phyloP scores from a whole-genome alignment of 2,888 invertebrate species.

The Hirtodrosophila alboralis region DNA sequence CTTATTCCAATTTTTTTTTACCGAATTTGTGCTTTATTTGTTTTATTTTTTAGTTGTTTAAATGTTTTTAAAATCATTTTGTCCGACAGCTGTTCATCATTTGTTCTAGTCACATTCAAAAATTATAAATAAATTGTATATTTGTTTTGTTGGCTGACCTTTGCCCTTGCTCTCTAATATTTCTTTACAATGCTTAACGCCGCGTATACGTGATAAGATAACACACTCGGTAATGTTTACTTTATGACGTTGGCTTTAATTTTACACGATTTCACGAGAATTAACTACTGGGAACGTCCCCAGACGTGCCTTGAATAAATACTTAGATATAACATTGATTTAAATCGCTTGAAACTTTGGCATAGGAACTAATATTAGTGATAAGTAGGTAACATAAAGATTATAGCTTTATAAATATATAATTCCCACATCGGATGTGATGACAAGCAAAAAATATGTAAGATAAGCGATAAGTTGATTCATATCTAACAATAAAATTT shows the following conservation, averaged over 20 bases:
- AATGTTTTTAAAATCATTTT: slow-evolving; percentile 11
- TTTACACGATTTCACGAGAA: slow-evolving; percentile 23
- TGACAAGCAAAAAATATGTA: background rate
- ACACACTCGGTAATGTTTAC: slow-evolving; percentile 21
- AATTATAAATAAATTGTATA: slow-evolving; percentile 8
- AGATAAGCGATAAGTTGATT: too few species aligned
- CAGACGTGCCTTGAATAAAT: slow-evolving; percentile 24
- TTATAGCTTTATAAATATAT: slow-evolving; percentile 1
- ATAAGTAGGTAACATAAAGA: slow-evolving; percentile 28
- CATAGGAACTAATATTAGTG: slow-evolving; percentile 7
- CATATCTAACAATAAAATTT: background rate
- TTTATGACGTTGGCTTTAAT: slow-evolving; percentile 26
- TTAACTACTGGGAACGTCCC: background rate
- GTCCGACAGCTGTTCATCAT: slow-evolving; percentile 39
- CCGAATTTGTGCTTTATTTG: slow-evolving; percentile 6
- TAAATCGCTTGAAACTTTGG: background rate
- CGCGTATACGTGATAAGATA: slow-evolving; percentile 58
- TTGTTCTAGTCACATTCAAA: slow-evolving; percentile 16
- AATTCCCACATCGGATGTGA: slow-evolving; percentile 12
- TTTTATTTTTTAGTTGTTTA: slow-evolving; percentile 3
- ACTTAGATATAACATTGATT: background rate
- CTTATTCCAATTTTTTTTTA: background rate
- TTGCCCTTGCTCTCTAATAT: slow-evolving; percentile 1
- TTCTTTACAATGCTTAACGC: slow-evolving; percentile 8
- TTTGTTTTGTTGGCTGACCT: background rate